These are phyloP conservation scores for Seriola aureovittata DNA, from an alignment of 2,113 vertebrate genomes.

Conservation along the genomic window DNA sequence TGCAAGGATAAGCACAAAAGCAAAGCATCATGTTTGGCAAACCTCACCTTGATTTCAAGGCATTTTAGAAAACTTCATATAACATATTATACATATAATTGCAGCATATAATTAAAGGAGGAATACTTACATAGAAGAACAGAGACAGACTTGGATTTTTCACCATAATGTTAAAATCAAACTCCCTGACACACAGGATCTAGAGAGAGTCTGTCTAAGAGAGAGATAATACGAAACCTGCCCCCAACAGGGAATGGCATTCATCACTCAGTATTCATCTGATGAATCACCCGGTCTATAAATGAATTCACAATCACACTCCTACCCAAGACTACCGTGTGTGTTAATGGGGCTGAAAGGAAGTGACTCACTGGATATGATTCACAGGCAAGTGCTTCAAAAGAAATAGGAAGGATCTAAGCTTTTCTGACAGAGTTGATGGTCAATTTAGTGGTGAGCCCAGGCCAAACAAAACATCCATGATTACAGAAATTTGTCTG, in stretches of 20 bases:
- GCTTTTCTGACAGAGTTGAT: conserved; percentile 18
- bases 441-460: not conserved
- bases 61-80: not conserved
- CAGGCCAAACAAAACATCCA: conserved; percentile 12
- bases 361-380: conserved; percentile 75
- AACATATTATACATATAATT: not conserved
- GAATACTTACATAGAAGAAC: not conserved
- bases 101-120: conserved; percentile 1
- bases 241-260: conserved; percentile 48
- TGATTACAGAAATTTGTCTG: not conserved
- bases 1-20: not conserved
- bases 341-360: conserved; percentile 56
- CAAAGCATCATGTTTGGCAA: conserved; percentile 1
- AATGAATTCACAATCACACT: conserved; percentile 72
- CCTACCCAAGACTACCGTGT: conserved; percentile 61
- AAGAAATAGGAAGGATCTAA: conserved; percentile 40
- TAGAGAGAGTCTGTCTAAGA: conserved; percentile 22
- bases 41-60: not conserved
- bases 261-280: conserved; percentile 57
- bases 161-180: not conserved
- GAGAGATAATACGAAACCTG: conserved; percentile 46
- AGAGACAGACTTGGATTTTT: not conserved
- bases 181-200: conserved; percentile 12
- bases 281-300: conserved; percentile 72
- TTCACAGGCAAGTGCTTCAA: conserved; percentile 53